These are phyloP conservation scores for Athetis lepigone DNA, from an alignment of 2,888 invertebrate genomes.

Conservation along the genomic window DNA sequence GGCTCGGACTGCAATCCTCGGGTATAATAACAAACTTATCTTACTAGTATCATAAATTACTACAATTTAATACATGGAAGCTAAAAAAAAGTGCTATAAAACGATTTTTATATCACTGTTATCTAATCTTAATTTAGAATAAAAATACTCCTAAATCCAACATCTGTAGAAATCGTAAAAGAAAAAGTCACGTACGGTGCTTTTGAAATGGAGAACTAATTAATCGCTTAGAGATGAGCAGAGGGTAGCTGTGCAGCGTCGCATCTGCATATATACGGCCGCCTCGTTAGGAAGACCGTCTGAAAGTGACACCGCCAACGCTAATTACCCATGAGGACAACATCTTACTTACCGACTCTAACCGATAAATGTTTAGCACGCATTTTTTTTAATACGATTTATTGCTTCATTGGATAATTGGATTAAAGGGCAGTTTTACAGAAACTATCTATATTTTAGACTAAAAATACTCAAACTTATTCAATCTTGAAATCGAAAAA, in stretches of 20 bases:
- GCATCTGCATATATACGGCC: conserved; percentile 74
- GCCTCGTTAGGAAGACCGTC: conserved; percentile 83
- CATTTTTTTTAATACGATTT: conserved; percentile 31
- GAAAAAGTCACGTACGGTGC: conserved; percentile 31
- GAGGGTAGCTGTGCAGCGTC: conserved; percentile 58
- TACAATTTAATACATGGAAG: too few species aligned
- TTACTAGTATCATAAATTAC: too few species aligned
- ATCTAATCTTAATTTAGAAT: neutral
- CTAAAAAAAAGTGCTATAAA: too few species aligned
- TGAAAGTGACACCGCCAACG: conserved; percentile 86
- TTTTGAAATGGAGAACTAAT: conserved; percentile 68
- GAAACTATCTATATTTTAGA: neutral
- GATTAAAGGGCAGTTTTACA: neutral
- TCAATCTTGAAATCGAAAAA: too few species aligned
- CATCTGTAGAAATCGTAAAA: conserved; percentile 21
- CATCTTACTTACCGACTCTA: conserved; percentile 71
- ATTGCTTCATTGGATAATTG: neutral
- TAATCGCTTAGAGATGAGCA: conserved; percentile 71
- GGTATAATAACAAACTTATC: too few species aligned
- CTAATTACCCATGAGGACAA: conserved; percentile 86
- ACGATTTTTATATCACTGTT: neutral
- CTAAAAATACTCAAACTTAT: neutral
- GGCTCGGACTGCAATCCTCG: too few species aligned
- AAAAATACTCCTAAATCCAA: conserved; percentile 11
- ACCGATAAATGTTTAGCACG: conserved; percentile 66